These are phyloP conservation scores for Elephantulus edwardii DNA, from an alignment of 2,113 vertebrate species.

Conservation along the genomic window DNA sequence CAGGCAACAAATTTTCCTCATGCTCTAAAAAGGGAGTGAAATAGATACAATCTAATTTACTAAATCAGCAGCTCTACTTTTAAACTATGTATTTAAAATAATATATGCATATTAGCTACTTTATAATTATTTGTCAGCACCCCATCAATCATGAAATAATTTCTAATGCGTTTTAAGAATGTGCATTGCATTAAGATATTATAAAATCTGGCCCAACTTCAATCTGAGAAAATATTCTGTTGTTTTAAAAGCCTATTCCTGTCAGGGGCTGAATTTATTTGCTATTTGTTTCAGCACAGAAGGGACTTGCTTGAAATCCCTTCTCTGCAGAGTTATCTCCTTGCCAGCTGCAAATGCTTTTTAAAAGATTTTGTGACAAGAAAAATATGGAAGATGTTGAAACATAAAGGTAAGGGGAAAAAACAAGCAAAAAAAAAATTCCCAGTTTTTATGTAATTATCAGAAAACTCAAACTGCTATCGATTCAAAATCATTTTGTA, in stretches of 20 bases:
- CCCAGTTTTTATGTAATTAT: constrained; percentile 28
- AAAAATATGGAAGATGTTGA: constrained; percentile 34
- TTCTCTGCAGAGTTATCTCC: constrained; percentile 10
- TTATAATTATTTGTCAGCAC: constrained; percentile 52
- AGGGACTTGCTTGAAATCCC: constrained; percentile 32
- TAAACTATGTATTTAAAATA: constrained; percentile 47
- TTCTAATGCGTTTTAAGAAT: constrained; percentile 57
- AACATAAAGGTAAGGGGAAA: background rate
- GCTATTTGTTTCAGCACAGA: constrained; percentile 22
- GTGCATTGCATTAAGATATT: constrained; percentile 48
- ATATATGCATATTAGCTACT: constrained; percentile 45
- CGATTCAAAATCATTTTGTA: too few species aligned
- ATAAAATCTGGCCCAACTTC: constrained; percentile 6
- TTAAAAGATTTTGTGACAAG: constrained; percentile 39
- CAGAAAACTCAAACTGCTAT: too few species aligned
- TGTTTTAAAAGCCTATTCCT: constrained; percentile 59
- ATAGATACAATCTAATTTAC: constrained; percentile 46
- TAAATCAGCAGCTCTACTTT: constrained; percentile 50
- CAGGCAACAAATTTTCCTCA: constrained; percentile 7
- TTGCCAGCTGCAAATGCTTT: constrained; percentile 35
- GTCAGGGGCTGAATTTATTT: constrained; percentile 55
- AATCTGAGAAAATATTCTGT: constrained; percentile 52
- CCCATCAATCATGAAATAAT: constrained; percentile 49
- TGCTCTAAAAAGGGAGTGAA: background rate
- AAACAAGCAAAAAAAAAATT: constrained; percentile 20